A percentile compares a stretch with the other conserved stretches of the same genome.
These are phyloP conservation scores for Neomonachus schauinslandi DNA, from an alignment of 2,113 vertebrate genomes.

Conservation along the genomic window DNA sequence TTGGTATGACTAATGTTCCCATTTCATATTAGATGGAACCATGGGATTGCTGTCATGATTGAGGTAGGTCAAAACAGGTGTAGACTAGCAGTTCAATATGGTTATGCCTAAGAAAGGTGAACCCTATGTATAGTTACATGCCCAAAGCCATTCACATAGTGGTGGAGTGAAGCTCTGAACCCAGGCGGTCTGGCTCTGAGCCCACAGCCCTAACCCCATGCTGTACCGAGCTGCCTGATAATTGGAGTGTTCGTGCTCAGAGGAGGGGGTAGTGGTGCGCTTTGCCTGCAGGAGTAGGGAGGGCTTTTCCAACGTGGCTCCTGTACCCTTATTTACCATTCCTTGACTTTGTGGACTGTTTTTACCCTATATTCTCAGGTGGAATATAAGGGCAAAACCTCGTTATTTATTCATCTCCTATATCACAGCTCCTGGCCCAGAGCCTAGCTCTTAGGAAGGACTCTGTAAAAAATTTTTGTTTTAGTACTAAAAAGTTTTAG, in stretches of 20 bases:
- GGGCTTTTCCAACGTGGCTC: background rate
- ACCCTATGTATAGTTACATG: fast-evolving
- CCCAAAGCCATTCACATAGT: background rate
- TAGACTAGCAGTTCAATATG: background rate
- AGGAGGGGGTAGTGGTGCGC: background rate
- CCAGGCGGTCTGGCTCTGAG: too few species aligned
- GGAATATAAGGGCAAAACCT: background rate
- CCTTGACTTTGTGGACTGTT: background rate
- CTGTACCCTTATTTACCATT: fast-evolving
- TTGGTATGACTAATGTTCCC: background rate
- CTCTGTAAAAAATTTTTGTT: background rate
- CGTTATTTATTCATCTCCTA: background rate
- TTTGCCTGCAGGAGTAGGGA: background rate
- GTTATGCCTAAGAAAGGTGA: background rate
- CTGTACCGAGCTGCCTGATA: background rate
- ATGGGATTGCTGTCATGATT: background rate
- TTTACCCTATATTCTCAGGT: fast-evolving
- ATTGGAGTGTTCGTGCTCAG: too few species aligned
- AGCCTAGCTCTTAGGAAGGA: background rate
- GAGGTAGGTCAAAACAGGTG: background rate
- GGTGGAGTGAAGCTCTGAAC: background rate
- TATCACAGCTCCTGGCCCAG: background rate
- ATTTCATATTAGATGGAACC: background rate
- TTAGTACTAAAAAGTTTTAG: background rate
- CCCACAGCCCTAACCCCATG: fast-evolving